phyloP scores from a whole-genome alignment of 2,113 vertebrate genomes.

The Murina feae region DNA sequence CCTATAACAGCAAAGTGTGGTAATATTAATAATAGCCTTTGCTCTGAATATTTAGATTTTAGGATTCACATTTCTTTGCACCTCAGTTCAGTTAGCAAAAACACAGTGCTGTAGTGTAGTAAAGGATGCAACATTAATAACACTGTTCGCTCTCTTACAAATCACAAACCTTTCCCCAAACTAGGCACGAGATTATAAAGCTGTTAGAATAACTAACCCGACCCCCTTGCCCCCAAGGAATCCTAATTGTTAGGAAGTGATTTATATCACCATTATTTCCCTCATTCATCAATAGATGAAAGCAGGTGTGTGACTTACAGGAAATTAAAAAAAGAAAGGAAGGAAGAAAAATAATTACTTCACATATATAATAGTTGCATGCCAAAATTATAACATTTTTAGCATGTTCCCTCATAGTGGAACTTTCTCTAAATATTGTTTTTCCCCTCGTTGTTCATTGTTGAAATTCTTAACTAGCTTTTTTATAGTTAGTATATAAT shows the following conservation, averaged over 20 bases:
- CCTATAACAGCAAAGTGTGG: not conserved
- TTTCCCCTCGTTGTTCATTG: slow-evolving; percentile 4
- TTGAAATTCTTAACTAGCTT: slow-evolving; percentile 44
- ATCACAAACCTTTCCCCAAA: not conserved
- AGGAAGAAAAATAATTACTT: slow-evolving; percentile 50
- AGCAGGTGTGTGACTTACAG: slow-evolving; percentile 55
- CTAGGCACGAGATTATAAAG: not conserved
- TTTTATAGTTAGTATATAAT: not conserved
- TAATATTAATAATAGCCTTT: not conserved
- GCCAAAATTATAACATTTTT: slow-evolving; percentile 46
- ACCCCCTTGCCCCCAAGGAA: not conserved
- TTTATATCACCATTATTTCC: slow-evolving; percentile 42
- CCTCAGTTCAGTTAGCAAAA: slow-evolving; percentile 1
- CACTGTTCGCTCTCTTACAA: not conserved
- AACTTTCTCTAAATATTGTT: slow-evolving; percentile 30
- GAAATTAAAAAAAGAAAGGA: slow-evolving; percentile 56
- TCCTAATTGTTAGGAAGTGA: slow-evolving; percentile 13
- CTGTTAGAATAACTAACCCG: not conserved
- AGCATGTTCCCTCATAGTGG: not conserved
- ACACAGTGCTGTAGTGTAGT: not conserved
- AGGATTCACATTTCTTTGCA: slow-evolving; percentile 8
- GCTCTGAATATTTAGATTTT: slow-evolving; percentile 37
- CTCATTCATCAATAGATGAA: slow-evolving; percentile 14
- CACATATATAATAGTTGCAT: not conserved
- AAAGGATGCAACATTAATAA: not conserved